Conservation (phyloP, 2,797 vertebrate species). For the Rousettus madagascariensis region DNA sequence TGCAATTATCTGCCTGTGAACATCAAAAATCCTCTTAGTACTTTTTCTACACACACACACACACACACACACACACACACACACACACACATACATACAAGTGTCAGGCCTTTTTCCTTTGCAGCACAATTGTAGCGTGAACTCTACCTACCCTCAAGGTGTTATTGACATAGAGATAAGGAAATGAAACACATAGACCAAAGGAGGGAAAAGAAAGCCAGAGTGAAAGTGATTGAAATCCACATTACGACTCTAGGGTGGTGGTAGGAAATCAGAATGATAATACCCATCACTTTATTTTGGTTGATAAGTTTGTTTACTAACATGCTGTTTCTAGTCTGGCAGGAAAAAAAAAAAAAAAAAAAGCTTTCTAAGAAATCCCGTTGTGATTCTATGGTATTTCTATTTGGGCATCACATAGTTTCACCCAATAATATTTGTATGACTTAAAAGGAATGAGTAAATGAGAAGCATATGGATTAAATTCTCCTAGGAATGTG, state of each 20-base stretch:
- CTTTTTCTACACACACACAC: neutral
- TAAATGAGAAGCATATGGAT: neutral
- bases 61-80: too few relatives aligned
- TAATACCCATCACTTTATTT: neutral
- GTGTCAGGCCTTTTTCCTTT: neutral
- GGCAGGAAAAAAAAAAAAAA: neutral
- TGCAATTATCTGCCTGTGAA: neutral
- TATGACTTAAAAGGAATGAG: conserved; percentile 37
- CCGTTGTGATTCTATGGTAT: conserved; percentile 28
- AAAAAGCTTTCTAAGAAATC: conserved; percentile 5
- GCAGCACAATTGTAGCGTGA: neutral
- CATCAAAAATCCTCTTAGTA: neutral
- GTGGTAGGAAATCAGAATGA: neutral
- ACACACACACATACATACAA: neutral
- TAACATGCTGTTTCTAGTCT: conserved; percentile 32
- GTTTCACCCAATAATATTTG: conserved; percentile 44
- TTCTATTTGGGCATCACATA: conserved; percentile 29
- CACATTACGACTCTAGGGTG: neutral
- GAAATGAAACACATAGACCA: neutral
- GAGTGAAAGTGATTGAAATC: neutral
- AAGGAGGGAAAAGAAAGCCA: neutral
- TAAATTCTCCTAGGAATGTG: neutral
- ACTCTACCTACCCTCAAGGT: neutral
- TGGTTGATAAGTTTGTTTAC: conserved; percentile 58
- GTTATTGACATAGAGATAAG: neutral